phyloP scores from a whole-genome alignment of 53 echinoderm and acorn worm species.

The Henricia sp. region DNA sequence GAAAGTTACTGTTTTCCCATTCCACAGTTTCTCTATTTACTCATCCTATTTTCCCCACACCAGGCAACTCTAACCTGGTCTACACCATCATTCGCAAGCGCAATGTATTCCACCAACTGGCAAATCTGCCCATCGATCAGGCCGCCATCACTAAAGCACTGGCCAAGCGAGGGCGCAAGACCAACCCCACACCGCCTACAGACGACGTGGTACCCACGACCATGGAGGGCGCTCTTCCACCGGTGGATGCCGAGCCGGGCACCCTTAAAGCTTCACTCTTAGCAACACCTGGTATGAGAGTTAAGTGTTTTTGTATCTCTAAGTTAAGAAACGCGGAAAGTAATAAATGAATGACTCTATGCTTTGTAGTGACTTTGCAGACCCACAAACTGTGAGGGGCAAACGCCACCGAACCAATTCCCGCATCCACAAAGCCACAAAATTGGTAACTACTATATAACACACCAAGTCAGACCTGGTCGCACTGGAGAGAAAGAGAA shows the following conservation, averaged over 20 bases:
- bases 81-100: constrained; percentile 99
- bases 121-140: constrained; percentile 94
- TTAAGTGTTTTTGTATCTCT: too few species aligned
- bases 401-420: too few species aligned
- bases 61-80: constrained; percentile 97
- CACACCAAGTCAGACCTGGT: too few species aligned
- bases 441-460: too few species aligned
- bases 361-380: too few species aligned
- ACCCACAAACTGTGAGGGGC: too few species aligned
- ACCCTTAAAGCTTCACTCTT: constrained; percentile 92
- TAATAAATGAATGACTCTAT: too few species aligned
- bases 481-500: too few species aligned
- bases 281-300: constrained; percentile 86
- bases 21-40: too few species aligned
- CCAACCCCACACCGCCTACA: constrained; percentile 66
- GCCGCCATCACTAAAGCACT: constrained; percentile 86
- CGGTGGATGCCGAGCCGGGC: constrained; percentile 97
- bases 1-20: too few species aligned
- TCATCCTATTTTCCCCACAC: background rate
- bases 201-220: constrained; percentile 75
- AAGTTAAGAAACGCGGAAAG: too few species aligned
- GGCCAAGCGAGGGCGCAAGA: constrained; percentile 87
- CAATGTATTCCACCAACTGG: constrained; percentile 96
- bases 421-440: too few species aligned
- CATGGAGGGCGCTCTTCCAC: constrained; percentile 96